phyloP scores from a whole-genome alignment of 2,797 vertebrate genomes.

The Phrynocephalus guinanensis region DNA sequence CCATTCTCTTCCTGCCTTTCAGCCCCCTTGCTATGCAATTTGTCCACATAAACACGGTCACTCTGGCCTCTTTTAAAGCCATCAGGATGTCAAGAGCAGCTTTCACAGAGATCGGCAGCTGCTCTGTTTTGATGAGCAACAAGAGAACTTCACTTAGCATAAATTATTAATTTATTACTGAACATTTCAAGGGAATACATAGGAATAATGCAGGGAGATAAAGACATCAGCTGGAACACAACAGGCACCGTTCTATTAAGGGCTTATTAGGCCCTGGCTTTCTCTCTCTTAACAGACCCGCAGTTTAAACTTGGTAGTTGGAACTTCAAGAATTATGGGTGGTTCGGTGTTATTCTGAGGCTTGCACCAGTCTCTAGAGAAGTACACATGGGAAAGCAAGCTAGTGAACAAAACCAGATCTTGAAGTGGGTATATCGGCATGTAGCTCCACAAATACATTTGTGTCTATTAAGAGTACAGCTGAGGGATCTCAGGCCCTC shows the following conservation, averaged over 20 bases:
- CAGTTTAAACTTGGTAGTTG: constrained; percentile 13
- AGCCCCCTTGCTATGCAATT: neutral
- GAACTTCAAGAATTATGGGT: constrained; percentile 8
- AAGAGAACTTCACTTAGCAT: constrained; percentile 56
- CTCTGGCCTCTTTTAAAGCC: constrained; percentile 2
- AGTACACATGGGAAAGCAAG: neutral
- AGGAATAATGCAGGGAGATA: constrained; percentile 59
- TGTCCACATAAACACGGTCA: neutral
- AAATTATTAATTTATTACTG: constrained; percentile 71
- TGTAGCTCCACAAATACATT: neutral
- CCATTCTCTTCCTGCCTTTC: neutral
- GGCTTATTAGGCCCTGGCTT: constrained; percentile 56
- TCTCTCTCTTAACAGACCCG: constrained; percentile 11
- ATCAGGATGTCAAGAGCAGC: constrained; percentile 21
- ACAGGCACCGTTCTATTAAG: constrained; percentile 51
- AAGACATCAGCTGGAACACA: constrained; percentile 57
- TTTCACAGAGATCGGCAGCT: constrained; percentile 21
- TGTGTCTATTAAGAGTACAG: neutral
- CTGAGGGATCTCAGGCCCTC: neutral
- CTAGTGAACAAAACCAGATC: neutral
- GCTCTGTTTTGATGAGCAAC: constrained; percentile 20
- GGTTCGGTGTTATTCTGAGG: neutral
- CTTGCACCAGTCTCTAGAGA: neutral
- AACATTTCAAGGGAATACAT: constrained; percentile 56
- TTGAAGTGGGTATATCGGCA: neutral